Evolutionary conservation across 2,113 vertebrate species (phyloP).

Genomic region (Aviceda subcristata): DNA sequence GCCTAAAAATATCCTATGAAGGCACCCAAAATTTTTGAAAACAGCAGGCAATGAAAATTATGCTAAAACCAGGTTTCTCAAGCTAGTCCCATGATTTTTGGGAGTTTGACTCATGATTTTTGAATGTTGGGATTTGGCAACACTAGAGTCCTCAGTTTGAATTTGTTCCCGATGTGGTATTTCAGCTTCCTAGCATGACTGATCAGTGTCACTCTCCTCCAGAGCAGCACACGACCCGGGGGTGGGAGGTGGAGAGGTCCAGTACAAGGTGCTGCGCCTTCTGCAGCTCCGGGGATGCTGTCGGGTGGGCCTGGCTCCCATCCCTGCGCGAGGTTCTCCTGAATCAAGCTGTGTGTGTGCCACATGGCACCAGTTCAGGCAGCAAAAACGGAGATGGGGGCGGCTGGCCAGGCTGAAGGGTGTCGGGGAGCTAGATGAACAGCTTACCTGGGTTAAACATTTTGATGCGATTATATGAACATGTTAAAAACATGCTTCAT

Average conservation of each 20-base stretch:
- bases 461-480: not conserved
- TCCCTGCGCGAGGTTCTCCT: not conserved
- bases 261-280: not conserved
- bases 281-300: not conserved
- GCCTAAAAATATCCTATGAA: not conserved
- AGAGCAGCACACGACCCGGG: not conserved
- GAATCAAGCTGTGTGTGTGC: not conserved
- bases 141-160: not conserved
- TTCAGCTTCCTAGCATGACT: not conserved
- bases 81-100: not conserved
- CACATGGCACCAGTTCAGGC: not conserved
- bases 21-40: not conserved
- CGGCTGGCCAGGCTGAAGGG: not conserved
- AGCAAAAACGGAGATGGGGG: not conserved
- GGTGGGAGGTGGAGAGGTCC: not conserved
- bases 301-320: not conserved
- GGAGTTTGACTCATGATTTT: constrained; percentile 37
- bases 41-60: not conserved
- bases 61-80: not conserved
- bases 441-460: not conserved
- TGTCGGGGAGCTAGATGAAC: not conserved
- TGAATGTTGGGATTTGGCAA: constrained; percentile 42
- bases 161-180: not conserved
- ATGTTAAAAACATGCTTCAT: not conserved
- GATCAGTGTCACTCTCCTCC: not conserved